Conservation (phyloP, 2,888 invertebrate genomes). For the Lasioglossum oenotherae region DNA sequence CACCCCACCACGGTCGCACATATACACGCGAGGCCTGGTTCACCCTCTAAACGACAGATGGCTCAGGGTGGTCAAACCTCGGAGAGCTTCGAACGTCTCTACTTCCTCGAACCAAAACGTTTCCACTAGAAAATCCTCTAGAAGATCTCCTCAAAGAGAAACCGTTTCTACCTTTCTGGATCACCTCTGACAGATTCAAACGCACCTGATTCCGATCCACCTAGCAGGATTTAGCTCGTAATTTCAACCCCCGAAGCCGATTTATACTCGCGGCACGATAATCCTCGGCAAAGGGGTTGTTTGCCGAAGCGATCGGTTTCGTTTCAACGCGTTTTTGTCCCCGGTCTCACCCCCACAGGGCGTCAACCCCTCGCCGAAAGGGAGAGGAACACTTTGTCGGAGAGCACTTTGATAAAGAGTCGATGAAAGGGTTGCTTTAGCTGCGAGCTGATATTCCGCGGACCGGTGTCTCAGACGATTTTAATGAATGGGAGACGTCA, state of each 20-base stretch:
- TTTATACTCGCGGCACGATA: conserved; percentile 20
- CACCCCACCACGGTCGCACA: conserved; percentile 1
- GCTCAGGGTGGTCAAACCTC: conserved; percentile 66
- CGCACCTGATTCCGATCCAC: conserved; percentile 30
- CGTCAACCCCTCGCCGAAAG: conserved; percentile 19
- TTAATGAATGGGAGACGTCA: conserved; percentile 6
- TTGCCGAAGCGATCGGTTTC: conserved; percentile 39
- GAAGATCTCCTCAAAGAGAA: conserved; percentile 43
- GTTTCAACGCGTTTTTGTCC: conserved; percentile 38
- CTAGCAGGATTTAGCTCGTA: neutral
- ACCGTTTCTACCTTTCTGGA: conserved; percentile 42
- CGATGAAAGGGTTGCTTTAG: conserved; percentile 10
- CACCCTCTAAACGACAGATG: conserved; percentile 68
- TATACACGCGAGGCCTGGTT: conserved; percentile 55
- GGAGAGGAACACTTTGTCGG: conserved; percentile 13
- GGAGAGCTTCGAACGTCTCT: conserved; percentile 32
- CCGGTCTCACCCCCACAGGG: neutral
- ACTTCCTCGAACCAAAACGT: conserved; percentile 41
- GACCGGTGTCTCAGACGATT: conserved; percentile 7
- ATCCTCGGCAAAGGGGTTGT: conserved; percentile 30
- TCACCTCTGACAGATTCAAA: conserved; percentile 48
- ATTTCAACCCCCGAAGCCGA: conserved; percentile 34
- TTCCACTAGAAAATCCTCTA: conserved; percentile 45
- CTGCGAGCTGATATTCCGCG: neutral
- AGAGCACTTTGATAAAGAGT: conserved; percentile 17